Percentiles rank a stretch among this genome's conserved stretches.
These are phyloP conservation scores for Timandra comae DNA, from an alignment of 2,888 invertebrate genomes.

Conservation along the genomic window DNA sequence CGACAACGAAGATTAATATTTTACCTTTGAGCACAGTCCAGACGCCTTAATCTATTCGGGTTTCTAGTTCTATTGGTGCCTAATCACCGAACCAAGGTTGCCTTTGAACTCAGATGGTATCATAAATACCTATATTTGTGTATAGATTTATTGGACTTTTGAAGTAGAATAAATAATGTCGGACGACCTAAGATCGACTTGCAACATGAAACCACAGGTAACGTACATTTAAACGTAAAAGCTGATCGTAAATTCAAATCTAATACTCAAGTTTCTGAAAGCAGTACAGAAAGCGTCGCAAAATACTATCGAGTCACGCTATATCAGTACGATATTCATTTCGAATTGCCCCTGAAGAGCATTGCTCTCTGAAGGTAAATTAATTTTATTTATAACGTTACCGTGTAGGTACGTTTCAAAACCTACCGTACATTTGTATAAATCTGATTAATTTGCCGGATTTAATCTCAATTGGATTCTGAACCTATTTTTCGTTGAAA, in stretches of 20 bases:
- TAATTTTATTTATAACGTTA: constrained; percentile 9
- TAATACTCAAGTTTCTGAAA: constrained; percentile 31
- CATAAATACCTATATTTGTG: too few relatives aligned
- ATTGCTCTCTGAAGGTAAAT: constrained; percentile 13
- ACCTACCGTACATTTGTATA: too few relatives aligned
- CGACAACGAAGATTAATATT: constrained; percentile 14
- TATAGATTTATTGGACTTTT: constrained; percentile 15
- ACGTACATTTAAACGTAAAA: constrained; percentile 27
- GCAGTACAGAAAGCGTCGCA: constrained; percentile 26
- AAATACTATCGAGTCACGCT: constrained; percentile 34
- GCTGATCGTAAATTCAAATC: constrained; percentile 40
- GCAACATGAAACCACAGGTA: constrained; percentile 27
- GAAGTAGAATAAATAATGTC: constrained; percentile 22
- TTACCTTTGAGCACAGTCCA: constrained; percentile 13
- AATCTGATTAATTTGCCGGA: too few relatives aligned
- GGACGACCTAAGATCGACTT: constrained; percentile 16
- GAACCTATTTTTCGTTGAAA: constrained; percentile 43
- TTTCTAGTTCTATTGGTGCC: constrained; percentile 21
- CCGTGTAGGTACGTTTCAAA: background rate
- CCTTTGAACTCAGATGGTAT: constrained; percentile 26
- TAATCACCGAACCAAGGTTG: constrained; percentile 18
- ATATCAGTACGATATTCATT: constrained; percentile 12
- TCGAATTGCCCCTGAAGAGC: constrained; percentile 10
- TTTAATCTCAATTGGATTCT: too few relatives aligned
- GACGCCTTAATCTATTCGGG: constrained; percentile 21